Conservation (phyloP, 2,113 vertebrate genomes). For the Phycodurus eques region DNA sequence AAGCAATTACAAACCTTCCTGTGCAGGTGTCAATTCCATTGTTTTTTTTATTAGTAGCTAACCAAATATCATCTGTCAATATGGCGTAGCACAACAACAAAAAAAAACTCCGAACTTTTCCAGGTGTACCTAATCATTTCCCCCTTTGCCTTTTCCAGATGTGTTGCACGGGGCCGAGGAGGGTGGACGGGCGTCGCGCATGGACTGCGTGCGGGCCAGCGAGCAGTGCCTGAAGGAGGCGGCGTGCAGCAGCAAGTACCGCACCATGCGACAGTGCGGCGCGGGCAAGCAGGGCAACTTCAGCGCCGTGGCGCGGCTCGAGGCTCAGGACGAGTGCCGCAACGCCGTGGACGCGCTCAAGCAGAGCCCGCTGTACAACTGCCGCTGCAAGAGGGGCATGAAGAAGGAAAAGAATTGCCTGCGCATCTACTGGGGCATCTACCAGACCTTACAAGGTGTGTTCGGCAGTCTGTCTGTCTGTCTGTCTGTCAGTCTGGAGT, state of each 20-base stretch:
- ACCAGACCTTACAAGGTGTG: constrained; percentile 92
- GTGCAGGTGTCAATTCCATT: background rate
- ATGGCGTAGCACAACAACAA: background rate
- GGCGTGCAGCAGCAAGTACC: constrained; percentile 93
- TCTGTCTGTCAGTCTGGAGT: no score
- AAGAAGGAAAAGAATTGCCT: constrained; percentile 99
- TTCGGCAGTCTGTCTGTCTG: background rate
- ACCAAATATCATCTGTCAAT: background rate
- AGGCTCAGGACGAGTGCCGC: constrained; percentile 92
- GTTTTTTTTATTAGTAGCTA: no score
- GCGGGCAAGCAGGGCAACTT: constrained; percentile 92
- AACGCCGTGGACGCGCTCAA: constrained; percentile 92
- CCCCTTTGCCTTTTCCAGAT: constrained; percentile 62
- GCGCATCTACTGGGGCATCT: constrained; percentile 97
- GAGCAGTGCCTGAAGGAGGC: constrained; percentile 91
- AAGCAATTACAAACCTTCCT: background rate
- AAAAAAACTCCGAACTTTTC: background rate
- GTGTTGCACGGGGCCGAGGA: constrained; percentile 78
- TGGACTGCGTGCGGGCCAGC: constrained; percentile 91
- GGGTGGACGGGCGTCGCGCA: constrained; percentile 72
- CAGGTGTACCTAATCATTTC: background rate
- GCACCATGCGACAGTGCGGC: constrained; percentile 94
- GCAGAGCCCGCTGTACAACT: constrained; percentile 93
- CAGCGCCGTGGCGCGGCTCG: constrained; percentile 85
- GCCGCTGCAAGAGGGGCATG: constrained; percentile 94